Base-by-base conservation (phyloP, 2,888 invertebrate species). In the Formica aserva region DNA sequence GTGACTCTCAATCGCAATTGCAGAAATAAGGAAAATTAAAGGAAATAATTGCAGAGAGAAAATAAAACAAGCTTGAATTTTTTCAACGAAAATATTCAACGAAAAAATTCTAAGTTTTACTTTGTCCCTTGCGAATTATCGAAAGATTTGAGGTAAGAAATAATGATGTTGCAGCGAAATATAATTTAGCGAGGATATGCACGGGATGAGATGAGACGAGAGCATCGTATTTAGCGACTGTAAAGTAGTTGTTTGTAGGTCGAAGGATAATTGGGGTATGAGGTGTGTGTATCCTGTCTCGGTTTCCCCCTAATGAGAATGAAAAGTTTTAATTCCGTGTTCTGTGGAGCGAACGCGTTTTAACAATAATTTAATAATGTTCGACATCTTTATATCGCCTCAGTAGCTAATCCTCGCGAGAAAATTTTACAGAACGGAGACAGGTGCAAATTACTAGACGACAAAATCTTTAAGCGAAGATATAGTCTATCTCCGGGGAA, bases 161-260 rank as follows among this genome's bases (percentile, higher is more conserved):
- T 57, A 22, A 63, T 48, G 22, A n/a, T 38, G 26, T 3, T 41
- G 26, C 38, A 26, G 18, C 55, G 22, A 77, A 41, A 41, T 57
- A 41, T 57, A 77, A 77, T 77, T 77, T 41, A 41, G 22, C n/a
- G 67, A 32, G 26, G 9, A 38, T 38, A 38, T 38, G 3, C 9
- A n/a, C 45, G 67, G 15, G 22, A 3, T 9, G 63, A 41, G 63
- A 63, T 4, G 55, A 75, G 60, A 65, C 22, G 32, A 82, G 75
- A 62, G 38, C 45, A 55, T 60, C 57, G 55, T 65, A 65, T 60
- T 67, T 26, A 69, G 35, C 41, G 41, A 26, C 38, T 32, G 45
- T 62, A 82, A 75, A 82, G 65, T 82, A 65, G 52, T 67, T 35
- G 38, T 84, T 84, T 81, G 69, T 69, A 62, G 75, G 75, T 82